Evolutionary conservation across 2,797 vertebrate genomes (phyloP), one percentile per base, ranked within the genome.

Genomic region (Rhincodon typus): DNA sequence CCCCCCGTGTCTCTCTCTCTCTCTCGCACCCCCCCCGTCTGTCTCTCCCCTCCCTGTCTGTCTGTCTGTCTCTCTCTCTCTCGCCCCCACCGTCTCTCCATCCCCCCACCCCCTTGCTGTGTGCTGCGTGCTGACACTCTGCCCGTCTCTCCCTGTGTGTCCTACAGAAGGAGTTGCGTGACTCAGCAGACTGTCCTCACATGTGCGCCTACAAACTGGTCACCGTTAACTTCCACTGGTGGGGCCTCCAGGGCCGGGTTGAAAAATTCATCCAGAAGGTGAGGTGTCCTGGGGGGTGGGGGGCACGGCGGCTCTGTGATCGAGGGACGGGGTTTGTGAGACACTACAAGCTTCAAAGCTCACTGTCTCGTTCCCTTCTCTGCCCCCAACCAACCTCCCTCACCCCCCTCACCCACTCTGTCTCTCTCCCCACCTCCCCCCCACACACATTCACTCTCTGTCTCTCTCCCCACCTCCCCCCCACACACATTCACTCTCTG

Each of bases 171-270:
- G 98, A 99, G 84, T 97, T 99, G 72, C 97, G 97, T 10, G 98
- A 98, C 88, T 98, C 98, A 97, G 96, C 97, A 42, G 97, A 97
- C 96, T 98, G 98, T 96, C 99, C 99, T 0, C 98, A 98, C 97
- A 99, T 99, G 99, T 99, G 99, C 96, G 99, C 99, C 96, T 99
- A 99, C 97, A 99, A 99, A 97, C 97, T 99, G 53, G 99, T 99
- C 97, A 98, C 98, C 0, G 97, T 99, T 96, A 98, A 99, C 95
- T 99, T 99, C 97, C 98, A 99, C 96, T 98, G 98, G 98, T 97
- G 97, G 96, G 98, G 98, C 88, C 96, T 99, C 21, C 98, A 99
- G 97, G 97, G 96, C 96, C 98, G 98, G 97, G 97, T 99, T 62
- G 99, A 99, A 96, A 97, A 94, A 96, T 97, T 98, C 95, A 99